Evolutionary conservation across 2,888 invertebrate genomes (phyloP), one percentile per base, ranked within the genome.

Genomic region (Drepana falcataria): DNA sequence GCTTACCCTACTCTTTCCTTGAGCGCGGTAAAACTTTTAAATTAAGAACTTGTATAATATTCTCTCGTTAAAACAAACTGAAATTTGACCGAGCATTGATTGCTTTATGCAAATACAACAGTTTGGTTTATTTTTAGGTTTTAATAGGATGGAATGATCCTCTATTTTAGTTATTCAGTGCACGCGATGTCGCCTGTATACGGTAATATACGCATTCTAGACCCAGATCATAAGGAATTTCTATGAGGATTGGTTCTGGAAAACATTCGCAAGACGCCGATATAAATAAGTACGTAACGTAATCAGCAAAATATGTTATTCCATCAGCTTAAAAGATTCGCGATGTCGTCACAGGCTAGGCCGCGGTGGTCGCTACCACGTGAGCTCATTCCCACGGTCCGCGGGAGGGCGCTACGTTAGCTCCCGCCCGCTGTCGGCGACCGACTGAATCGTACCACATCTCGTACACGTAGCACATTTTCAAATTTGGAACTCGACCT

Each of bases 331-430:
- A 64, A 55, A 61, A 53, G 60, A 68, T 70, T 68, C 65, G 69
- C 71, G 62, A 71, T 65, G 79, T 77, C 66, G 60, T 57, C 58
- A 69, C 67, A 53, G 56, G 71, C 60, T 64, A 55, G 57, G 21
- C 21, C 21, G 79, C 73, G 82, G 81, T 75, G 83, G 83, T 78
- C 79, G 70, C 58, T 77, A 75, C 73, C 77, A 75, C 73, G 74
- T 73, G 69, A 61, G 67, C 72, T 72, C 57, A 68, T 77, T 85
- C 86, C 82, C 86, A 86, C 86, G 85, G 75, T 68, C 81, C 69
- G 71, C 73, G 82, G 85, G 85, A 65, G 80, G 74, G 66, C 64
- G 54, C 60, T 55, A 54, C 69, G 55, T 56, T 49, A 56, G 55
- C 57, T 49, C 58, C 33, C 37, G 48, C 48, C 52, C 57, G 52